A percentile compares a stretch with the other conserved stretches of the same genome.
These are phyloP conservation scores for Coluber constrictor DNA, from an alignment of 2,797 vertebrate genomes.

Conservation along the genomic window DNA sequence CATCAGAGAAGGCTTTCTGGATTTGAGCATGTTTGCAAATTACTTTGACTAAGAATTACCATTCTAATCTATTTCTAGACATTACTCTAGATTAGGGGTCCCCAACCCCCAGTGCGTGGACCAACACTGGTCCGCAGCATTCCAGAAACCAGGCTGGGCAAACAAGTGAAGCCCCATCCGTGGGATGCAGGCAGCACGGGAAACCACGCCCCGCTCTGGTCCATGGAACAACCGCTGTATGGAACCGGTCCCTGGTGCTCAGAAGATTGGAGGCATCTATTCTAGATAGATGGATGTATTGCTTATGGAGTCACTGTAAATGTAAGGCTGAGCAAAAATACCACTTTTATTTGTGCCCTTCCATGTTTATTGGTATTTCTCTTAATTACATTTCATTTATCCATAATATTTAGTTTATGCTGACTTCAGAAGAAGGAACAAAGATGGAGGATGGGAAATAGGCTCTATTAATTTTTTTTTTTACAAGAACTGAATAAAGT, in stretches of 20 bases:
- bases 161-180: too few species aligned
- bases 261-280: too few species aligned
- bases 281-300: neutral
- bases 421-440: neutral
- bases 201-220: too few species aligned
- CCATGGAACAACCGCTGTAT: too few species aligned
- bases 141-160: too few species aligned
- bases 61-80: neutral
- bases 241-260: too few species aligned
- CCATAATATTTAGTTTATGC: neutral
- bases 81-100: too few species aligned
- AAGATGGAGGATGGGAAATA: neutral
- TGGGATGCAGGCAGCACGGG: too few species aligned
- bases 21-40: neutral
- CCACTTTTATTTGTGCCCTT: neutral
- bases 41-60: neutral
- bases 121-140: too few species aligned
- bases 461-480: neutral
- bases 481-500: neutral
- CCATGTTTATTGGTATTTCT: neutral
- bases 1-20: neutral
- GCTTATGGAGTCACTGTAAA: neutral
- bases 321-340: neutral
- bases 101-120: too few species aligned
- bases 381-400: neutral